Evolutionary conservation across 2,797 vertebrate species (phyloP), one percentile per base, ranked within the genome.

Genomic region (Sebastes glaucus): DNA sequence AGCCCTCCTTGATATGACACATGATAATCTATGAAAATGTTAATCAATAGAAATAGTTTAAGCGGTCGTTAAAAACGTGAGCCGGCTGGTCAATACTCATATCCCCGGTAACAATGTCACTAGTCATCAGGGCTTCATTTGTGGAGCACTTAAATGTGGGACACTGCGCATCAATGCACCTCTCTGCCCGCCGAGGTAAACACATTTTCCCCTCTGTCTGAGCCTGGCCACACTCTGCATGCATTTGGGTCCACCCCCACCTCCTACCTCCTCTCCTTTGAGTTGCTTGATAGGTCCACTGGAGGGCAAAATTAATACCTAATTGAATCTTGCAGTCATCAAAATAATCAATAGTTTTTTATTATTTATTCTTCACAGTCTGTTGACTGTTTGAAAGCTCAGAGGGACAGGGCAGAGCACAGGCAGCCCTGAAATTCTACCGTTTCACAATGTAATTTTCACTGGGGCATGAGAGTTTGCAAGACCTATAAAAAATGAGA

Each of bases 321-420:
- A 99, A 99, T 99, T 99, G 98, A 99, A 99, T 99, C 98, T 99
- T 97, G 97, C 97, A 99, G 98, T 99, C 98, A 99, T 99, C 98
- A 99, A 98, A 99, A 99, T 99, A 99, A 99, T 99, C 98, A 99
- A 99, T 99, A 99, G 96, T 99, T 99, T 98, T 99, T 98, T 99
- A 99, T 99, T 99, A 99, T 99, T 99, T 99, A 99, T 99, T 99
- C 98, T 99, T 99, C 99, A 99, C 98, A 99, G 98, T 99, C 98
- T 98, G 98, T 98, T 98, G 98, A 97, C 97, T 97, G 97, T 98
- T 99, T 97, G 97, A 98, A 98, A 97, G 97, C 98, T 98, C 97
- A 93, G 96, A 97, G 97, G 97, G 97, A 96, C 96, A 93, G 86
- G 88, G 92, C 95, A 96, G 96, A 96, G 96, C 96, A 96, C 95